Evolutionary conservation across 2,888 invertebrate species (phyloP).

Genomic region (Theretra japonica): DNA sequence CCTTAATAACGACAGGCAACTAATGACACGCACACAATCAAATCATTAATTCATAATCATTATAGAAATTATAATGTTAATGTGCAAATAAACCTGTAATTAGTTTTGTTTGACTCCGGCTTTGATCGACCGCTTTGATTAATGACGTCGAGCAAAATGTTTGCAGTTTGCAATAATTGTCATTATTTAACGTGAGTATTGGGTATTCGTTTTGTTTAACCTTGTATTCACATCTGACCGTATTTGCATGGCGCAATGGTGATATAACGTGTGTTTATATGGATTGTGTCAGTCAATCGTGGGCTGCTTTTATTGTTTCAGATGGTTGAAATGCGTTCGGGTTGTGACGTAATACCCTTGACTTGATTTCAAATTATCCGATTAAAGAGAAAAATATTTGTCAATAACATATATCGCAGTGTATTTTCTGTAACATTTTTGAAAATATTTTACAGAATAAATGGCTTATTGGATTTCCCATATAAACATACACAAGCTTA

Average conservation of each 20-base stretch:
- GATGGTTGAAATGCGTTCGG: background rate
- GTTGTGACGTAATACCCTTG: background rate
- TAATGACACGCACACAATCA: constrained; percentile 52
- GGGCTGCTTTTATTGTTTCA: constrained; percentile 1
- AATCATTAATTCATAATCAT: constrained; percentile 47
- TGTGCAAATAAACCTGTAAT: constrained; percentile 41
- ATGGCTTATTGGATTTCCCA: no score
- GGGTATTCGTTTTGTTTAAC: constrained; percentile 20
- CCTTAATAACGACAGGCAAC: constrained; percentile 41
- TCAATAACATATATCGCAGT: no score
- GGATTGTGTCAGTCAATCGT: constrained; percentile 5
- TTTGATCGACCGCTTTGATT: constrained; percentile 30
- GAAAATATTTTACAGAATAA: no score
- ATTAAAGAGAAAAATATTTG: background rate
- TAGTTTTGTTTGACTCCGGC: constrained; percentile 21
- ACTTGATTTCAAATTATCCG: background rate
- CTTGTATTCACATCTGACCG: constrained; percentile 13
- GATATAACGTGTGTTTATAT: constrained; percentile 19
- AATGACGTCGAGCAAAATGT: constrained; percentile 24
- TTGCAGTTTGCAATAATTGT: constrained; percentile 25
- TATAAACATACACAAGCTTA: no score
- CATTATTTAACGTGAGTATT: constrained; percentile 22
- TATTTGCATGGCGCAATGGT: constrained; percentile 10
- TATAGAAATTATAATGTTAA: constrained; percentile 45
- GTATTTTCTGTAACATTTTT: no score